These are phyloP conservation scores for Actinopyga echinites DNA, from an alignment of 53 echinoderm and acorn worm species.

Conservation along the genomic window DNA sequence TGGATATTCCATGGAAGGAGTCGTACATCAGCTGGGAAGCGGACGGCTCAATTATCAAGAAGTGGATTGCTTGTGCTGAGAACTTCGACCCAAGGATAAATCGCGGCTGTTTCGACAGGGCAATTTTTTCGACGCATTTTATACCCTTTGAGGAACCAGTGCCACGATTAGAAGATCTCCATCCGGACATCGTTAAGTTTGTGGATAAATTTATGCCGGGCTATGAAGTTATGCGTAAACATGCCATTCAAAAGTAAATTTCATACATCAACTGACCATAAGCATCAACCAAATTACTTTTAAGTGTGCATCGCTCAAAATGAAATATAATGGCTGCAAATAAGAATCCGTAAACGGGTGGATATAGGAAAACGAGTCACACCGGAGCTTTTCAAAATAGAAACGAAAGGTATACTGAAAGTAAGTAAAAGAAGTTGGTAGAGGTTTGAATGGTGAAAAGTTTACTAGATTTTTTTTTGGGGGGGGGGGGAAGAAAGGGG, in stretches of 20 bases:
- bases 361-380: too few species aligned
- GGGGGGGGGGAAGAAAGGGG: too few species aligned
- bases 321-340: too few species aligned
- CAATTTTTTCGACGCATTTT: neutral
- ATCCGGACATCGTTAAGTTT: neutral
- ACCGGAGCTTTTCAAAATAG: too few species aligned
- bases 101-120: neutral
- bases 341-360: too few species aligned
- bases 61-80: neutral
- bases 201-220: neutral
- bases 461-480: too few species aligned
- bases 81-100: neutral
- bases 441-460: too few species aligned
- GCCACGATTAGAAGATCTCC: neutral
- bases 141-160: neutral
- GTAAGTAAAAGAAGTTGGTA: too few species aligned
- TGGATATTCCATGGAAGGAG: conserved; percentile 18
- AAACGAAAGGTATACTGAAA: too few species aligned
- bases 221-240: neutral
- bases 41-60: neutral
- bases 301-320: too few species aligned
- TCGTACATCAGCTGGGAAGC: neutral
- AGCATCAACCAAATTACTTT: too few species aligned
- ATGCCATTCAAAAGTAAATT: neutral
- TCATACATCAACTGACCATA: too few species aligned